These are phyloP conservation scores for Parauchenoglanis punctatus DNA, from an alignment of 2,797 vertebrate genomes.

Conservation along the genomic window DNA sequence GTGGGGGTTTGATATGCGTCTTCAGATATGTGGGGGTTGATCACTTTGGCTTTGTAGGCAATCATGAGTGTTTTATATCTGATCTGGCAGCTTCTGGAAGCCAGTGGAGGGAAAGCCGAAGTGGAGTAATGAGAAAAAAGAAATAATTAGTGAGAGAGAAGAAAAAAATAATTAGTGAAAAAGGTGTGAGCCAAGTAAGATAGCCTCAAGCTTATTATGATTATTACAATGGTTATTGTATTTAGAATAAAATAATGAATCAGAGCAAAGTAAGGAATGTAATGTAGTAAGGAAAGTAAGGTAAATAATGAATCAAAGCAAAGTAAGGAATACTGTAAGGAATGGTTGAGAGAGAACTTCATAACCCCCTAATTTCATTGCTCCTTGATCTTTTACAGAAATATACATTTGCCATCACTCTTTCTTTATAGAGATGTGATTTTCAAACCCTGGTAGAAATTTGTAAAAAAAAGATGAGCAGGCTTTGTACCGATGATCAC, in stretches of 20 bases:
- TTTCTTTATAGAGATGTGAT: no score
- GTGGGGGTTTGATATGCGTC: neutral
- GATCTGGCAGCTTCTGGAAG: neutral
- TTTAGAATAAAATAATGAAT: conserved; percentile 4
- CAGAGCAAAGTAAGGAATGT: neutral
- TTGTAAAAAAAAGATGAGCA: no score
- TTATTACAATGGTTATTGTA: neutral
- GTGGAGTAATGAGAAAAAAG: neutral
- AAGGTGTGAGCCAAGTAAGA: neutral
- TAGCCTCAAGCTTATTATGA: neutral
- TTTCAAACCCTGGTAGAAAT: no score
- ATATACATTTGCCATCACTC: neutral
- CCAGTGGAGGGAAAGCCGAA: neutral
- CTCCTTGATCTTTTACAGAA: neutral
- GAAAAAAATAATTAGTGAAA: neutral
- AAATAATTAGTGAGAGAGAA: neutral
- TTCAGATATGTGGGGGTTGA: neutral
- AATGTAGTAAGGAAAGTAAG: no score
- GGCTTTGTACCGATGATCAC: no score
- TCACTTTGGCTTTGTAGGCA: neutral
- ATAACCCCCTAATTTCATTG: neutral
- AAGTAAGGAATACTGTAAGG: neutral
- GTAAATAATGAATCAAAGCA: no score
- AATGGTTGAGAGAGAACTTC: neutral
- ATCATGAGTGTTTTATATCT: neutral